Base-by-base conservation (phyloP, 2,113 vertebrate species). In the Sceloporus undulatus region DNA sequence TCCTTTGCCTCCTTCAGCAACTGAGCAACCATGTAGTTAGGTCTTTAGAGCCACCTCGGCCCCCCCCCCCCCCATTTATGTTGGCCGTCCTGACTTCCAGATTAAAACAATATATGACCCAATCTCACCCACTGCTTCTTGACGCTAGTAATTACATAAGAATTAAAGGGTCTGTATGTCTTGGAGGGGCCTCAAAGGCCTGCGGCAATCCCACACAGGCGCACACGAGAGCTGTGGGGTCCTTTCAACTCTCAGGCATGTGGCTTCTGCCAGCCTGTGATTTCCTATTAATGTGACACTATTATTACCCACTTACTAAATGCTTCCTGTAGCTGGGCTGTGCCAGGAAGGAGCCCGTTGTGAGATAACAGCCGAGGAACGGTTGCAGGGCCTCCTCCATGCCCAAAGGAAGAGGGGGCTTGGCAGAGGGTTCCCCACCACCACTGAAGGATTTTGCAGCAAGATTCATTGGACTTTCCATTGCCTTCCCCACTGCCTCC, bases 101-200 rank as follows among this genome's bases (percentile, higher is more conserved):
- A 97, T 96, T 97, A 96, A 97, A 98, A 97, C 96, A 97, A 98
- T 95, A 97, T 94, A 96, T 91, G 90, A 96, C 96, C 95, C 90
- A 94, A 91, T 78, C 90, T 94, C 93, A 93, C 94, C 90, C 16
- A 73, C 93, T 84, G 93, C 90, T 96, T 88, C 95, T 96, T 94
- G 95, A 94, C 91, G 76, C 93, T 92, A 90, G 88, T 88, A 94
- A 96, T 95, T 93, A 91, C 25, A 25, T 40, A 92, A 88, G 93
- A 95, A 96, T 96, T 92, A 90, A 93, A 96, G 52, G 4, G 48
- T 88, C 94, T 94, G 94, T 94, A 89, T 92, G 73, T 90, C 93
- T 96, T 95, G 91, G 95, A 92, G 0, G 0, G 5, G 4, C 94
- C 94, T 96, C 94, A 95, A 87, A 96, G 94, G 92, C 65, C 74